Evolutionary conservation across 2,113 vertebrate species (phyloP), one percentile per base, ranked within the genome.

Genomic region (Cariama cristata): DNA sequence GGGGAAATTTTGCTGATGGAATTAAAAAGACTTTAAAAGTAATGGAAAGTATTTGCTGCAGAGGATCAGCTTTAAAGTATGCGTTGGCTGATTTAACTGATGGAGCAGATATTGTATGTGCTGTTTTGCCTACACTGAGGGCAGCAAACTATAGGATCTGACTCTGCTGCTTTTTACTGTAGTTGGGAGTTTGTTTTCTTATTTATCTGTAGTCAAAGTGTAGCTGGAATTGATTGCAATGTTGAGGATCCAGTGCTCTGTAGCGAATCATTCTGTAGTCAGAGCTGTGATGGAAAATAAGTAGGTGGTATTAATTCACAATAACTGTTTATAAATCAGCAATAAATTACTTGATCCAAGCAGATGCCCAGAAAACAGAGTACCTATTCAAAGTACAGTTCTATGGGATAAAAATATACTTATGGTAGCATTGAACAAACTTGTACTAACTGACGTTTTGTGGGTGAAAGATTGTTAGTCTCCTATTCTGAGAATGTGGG

Each of bases 201-300:
- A 12, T 0, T 0, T 71, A 24, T n/a, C 19, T 35, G 0, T 18
- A 28, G 13, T 27, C 14, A 32, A 21, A 19, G 9, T 22, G 26
- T 32, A 76, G 63, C 33, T 83, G 76, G 68, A 73, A 35, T 50
- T 56, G 58, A 13, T 27, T 80, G 83, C 33, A 7, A 4, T 45
- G 15, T 20, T 82, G 81, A 84, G 32, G 33, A 81, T 80, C 50
- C 30, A 30, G 24, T 40, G 28, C 12, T 44, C 11, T 38, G 16
- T 5, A 69, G 7, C 35, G 35, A 88, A 56, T 80, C 26, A 1
- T 76, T 44, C 60, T 79, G 38, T 44, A 42, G 35, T 38, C 32
- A 20, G 16, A 69, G 72, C 22, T 56, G 6, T 5, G 33, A 27
- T 49, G n/a, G 45, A 32, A 32, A 35, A 12, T 53, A 58, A 62